phyloP scores from a whole-genome alignment of 2,888 invertebrate species.

The Dyspetes luteomarginatus region DNA sequence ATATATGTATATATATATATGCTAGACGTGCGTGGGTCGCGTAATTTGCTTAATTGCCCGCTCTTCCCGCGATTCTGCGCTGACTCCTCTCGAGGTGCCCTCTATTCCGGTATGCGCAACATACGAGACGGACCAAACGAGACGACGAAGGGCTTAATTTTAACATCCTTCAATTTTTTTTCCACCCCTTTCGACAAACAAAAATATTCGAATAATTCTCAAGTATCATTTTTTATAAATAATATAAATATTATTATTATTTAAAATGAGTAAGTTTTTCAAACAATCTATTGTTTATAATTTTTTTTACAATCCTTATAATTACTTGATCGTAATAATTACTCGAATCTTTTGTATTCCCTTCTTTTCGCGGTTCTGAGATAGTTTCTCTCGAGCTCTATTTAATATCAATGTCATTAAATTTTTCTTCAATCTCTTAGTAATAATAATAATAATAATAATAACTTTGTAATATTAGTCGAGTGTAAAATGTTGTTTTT shows the following conservation, averaged over 20 bases:
- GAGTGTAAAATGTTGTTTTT: no score
- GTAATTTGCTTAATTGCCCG: slow-evolving; percentile 78
- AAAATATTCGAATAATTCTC: no score
- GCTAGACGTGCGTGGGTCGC: slow-evolving; percentile 74
- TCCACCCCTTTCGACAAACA: neutral
- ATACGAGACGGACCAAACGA: slow-evolving; percentile 10
- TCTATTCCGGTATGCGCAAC: slow-evolving; percentile 14
- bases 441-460: slow-evolving; percentile 20
- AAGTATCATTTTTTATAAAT: neutral
- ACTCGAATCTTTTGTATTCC: no score
- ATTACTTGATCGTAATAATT: no score
- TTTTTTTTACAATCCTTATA: no score
- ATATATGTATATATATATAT: neutral
- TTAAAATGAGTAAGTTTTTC: no score
- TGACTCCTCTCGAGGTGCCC: no score
- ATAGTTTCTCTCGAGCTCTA: no score
- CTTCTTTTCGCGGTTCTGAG: no score
- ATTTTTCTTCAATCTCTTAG: neutral
- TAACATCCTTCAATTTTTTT: neutral
- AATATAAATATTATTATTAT: no score
- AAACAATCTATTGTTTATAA: no score
- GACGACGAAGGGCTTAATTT: slow-evolving; percentile 7
- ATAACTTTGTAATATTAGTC: neutral
- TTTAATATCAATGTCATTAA: no score
- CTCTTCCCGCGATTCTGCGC: slow-evolving; percentile 31